Evolutionary conservation across 2,797 vertebrate genomes (phyloP).

Genomic region (Hippoglossus hippoglossus): DNA sequence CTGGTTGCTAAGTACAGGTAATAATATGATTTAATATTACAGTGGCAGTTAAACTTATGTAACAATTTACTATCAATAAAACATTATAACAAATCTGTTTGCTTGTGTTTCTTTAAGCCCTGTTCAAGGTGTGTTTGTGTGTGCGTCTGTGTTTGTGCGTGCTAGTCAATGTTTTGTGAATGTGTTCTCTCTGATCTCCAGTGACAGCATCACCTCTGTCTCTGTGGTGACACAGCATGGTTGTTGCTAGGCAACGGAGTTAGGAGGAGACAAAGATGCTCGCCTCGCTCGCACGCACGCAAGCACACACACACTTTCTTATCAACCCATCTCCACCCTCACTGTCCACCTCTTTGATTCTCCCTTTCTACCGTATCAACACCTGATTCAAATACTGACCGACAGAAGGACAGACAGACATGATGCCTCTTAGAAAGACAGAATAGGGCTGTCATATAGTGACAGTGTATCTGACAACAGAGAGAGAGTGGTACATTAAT

Average conservation of each 20-base stretch:
- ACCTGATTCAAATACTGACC: slow-evolving; percentile 27
- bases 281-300: slow-evolving; percentile 28
- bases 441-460: slow-evolving; percentile 22
- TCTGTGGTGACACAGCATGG: slow-evolving; percentile 68
- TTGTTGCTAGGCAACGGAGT: slow-evolving; percentile 77
- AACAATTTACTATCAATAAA: slow-evolving; percentile 18
- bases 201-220: slow-evolving; percentile 77
- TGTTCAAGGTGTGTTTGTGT: background rate
- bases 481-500: slow-evolving; percentile 14
- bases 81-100: background rate
- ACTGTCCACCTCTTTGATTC: slow-evolving; percentile 15
- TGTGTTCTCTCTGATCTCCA: slow-evolving; percentile 67
- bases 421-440: slow-evolving; percentile 22
- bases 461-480: slow-evolving; percentile 36
- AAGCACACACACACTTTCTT: slow-evolving; percentile 10
- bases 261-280: slow-evolving; percentile 66
- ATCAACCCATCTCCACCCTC: slow-evolving; percentile 8
- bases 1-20: background rate
- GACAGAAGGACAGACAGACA: slow-evolving; percentile 14
- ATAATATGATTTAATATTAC: slow-evolving; percentile 7
- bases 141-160: slow-evolving; percentile 2
- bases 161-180: slow-evolving; percentile 34
- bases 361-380: slow-evolving; percentile 4
- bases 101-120: background rate
- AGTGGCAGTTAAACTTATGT: background rate